A percentile compares a stretch with the other conserved stretches of the same genome.
These are phyloP conservation scores for Smittia aterrima DNA, from an alignment of 2,888 invertebrate genomes.

Conservation along the genomic window DNA sequence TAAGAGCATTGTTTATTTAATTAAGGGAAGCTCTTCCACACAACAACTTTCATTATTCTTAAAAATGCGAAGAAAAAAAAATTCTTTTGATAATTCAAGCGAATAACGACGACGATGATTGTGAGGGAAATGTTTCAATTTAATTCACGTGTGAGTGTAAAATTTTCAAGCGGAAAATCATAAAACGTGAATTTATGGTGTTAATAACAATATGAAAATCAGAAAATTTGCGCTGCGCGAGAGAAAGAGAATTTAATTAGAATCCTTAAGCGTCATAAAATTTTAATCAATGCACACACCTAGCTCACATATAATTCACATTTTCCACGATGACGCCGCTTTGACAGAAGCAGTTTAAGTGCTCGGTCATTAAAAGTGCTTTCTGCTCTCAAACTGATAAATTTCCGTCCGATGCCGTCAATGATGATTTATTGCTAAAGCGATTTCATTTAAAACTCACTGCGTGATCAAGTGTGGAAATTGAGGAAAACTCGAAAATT, in stretches of 20 bases:
- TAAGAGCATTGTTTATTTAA: not conserved
- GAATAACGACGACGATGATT: too few relatives aligned
- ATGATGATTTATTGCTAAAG: conserved; percentile 24
- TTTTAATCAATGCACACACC: conserved; percentile 13
- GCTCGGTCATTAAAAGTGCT: not conserved
- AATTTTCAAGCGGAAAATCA: not conserved
- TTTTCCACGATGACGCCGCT: not conserved
- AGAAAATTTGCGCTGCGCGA: conserved; percentile 21
- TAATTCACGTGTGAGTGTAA: not conserved
- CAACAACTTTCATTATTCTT: not conserved
- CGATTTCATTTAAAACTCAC: conserved; percentile 17
- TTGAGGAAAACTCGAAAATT: not conserved
- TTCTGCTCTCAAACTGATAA: conserved; percentile 21
- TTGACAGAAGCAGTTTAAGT: not conserved
- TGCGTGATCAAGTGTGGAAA: conserved; percentile 21
- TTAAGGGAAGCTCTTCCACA: not conserved
- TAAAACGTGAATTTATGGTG: conserved; percentile 15
- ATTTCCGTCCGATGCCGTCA: conserved; percentile 5
- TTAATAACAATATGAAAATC: conserved; percentile 16
- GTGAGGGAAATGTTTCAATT: not conserved
- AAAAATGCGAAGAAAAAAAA: too few relatives aligned
- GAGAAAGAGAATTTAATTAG: conserved; percentile 27
- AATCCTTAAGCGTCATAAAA: conserved; percentile 20
- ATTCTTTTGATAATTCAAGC: too few relatives aligned
- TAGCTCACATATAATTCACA: not conserved